Conservation (phyloP, 2,888 invertebrate species). For the Sesia apiformis region DNA sequence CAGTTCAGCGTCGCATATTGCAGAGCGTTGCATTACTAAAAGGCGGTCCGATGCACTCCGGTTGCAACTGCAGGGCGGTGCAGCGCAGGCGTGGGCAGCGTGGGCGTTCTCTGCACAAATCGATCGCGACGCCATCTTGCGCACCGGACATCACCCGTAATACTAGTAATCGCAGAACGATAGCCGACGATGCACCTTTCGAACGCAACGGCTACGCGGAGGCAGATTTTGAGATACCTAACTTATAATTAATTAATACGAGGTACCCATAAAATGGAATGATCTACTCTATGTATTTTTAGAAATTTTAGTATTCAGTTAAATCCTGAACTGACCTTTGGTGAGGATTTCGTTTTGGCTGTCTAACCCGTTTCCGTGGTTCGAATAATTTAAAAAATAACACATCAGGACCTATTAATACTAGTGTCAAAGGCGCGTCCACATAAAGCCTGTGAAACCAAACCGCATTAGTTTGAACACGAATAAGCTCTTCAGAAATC, state of each 20-base stretch:
- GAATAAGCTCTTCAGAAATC: conserved; percentile 64
- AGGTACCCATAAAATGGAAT: no score
- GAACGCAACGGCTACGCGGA: not conserved
- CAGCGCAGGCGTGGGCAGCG: conserved; percentile 63
- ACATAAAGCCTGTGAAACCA: conserved; percentile 45
- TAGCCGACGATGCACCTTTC: not conserved
- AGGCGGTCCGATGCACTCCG: conserved; percentile 39
- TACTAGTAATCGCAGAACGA: conserved; percentile 21
- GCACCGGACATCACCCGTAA: conserved; percentile 33
- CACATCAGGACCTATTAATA: conserved; percentile 19
- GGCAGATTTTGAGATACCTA: no score
- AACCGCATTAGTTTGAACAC: conserved; percentile 59
- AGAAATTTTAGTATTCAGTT: no score
- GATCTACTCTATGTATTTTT: no score
- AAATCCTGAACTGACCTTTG: no score
- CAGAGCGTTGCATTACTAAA: conserved; percentile 13
- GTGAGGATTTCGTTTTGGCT: no score
- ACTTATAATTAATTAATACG: no score
- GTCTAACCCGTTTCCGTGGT: no score
- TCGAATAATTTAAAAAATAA: conserved; percentile 3
- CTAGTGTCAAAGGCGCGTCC: conserved; percentile 32
- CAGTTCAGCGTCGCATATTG: not conserved
- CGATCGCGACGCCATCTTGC: conserved; percentile 69
- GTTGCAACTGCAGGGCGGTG: conserved; percentile 57
- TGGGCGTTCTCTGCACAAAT: conserved; percentile 59